A percentile compares a stretch with the other conserved stretches of the same genome.
These are phyloP conservation scores for Sebastes itinus DNA, from an alignment of 2,797 vertebrate species.

Conservation along the genomic window DNA sequence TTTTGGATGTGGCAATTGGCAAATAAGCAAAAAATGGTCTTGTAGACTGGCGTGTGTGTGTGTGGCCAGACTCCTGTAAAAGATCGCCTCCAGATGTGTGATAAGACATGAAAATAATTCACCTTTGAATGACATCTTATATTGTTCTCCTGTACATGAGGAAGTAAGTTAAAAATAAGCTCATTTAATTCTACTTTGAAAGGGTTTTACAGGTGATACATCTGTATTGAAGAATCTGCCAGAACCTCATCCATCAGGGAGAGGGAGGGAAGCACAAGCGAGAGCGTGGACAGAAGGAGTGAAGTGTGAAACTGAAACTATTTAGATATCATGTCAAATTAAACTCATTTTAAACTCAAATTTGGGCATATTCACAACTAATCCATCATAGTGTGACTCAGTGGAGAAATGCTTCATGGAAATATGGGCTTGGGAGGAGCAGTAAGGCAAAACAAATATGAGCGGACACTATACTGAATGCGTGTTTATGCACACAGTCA, in stretches of 20 bases:
- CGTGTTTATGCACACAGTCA: background rate
- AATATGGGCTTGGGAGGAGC: too few relatives aligned
- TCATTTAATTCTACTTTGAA: background rate
- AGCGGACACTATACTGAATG: too few relatives aligned
- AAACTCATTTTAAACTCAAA: background rate
- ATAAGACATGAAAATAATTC: background rate
- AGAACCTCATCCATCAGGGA: background rate
- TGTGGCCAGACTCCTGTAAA: background rate
- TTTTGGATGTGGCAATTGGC: background rate
- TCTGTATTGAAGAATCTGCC: background rate
- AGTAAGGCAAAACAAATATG: too few relatives aligned
- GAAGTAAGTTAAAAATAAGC: too few relatives aligned
- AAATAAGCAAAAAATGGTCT: background rate
- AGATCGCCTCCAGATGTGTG: fast-evolving
- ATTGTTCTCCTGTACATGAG: fast-evolving
- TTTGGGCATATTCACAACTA: background rate
- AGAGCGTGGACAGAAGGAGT: background rate
- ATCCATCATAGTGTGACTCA: background rate
- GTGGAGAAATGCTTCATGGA: background rate
- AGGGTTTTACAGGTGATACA: background rate
- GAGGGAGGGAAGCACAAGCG: background rate
- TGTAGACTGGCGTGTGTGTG: background rate
- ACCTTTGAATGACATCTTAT: too few relatives aligned
- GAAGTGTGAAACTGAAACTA: background rate
- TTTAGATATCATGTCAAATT: background rate